Evolutionary conservation across 2,113 vertebrate genomes (phyloP), one percentile per base, ranked within the genome.

Genomic region (Cynocephalus volans): DNA sequence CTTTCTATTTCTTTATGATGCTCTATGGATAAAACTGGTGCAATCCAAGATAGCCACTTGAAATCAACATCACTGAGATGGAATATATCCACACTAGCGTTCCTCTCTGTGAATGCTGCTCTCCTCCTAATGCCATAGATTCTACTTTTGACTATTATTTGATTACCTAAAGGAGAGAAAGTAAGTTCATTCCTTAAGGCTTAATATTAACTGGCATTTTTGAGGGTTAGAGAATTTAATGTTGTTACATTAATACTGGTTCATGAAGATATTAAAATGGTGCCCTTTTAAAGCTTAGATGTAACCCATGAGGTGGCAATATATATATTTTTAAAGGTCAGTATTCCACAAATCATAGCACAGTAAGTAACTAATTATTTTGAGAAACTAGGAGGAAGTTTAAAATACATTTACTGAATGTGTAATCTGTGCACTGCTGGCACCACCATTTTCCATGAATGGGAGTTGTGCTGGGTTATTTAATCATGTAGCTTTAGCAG

Each of bases 291-390:
- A 96, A 96, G 67, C 48, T 84, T 96, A 33, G 50, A 48, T 0
- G 3, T 88, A 85, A 73, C 65, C 54, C 48, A 93, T 77, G 62
- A 95, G 41, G 65, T 90, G 76, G 48, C 72, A 93, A 23, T 94
- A 70, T 58, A 88, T 50, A 85, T 9, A 52, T 90, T 93, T 84
- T 87, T 56, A 97, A 95, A 94, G 88, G 95, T 97, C 93, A 93
- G 0, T 91, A 82, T 96, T 95, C 56, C 6, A 56, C 26, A 96
- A 97, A 96, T 97, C 65, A 56, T 48, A 96, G 88, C 62, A 80
- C 54, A 89, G 50, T 41, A 89, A 89, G 67, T 82, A 93, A 50
- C 67, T 84, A 94, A 94, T 93, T 94, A 81, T 95, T 96, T 93
- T 88, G 60, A 54, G 93, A 97, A 97, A 79, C 31, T 10, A 77